Evolutionary conservation across 2,113 vertebrate species (phyloP).

Genomic region (Martes martes): DNA sequence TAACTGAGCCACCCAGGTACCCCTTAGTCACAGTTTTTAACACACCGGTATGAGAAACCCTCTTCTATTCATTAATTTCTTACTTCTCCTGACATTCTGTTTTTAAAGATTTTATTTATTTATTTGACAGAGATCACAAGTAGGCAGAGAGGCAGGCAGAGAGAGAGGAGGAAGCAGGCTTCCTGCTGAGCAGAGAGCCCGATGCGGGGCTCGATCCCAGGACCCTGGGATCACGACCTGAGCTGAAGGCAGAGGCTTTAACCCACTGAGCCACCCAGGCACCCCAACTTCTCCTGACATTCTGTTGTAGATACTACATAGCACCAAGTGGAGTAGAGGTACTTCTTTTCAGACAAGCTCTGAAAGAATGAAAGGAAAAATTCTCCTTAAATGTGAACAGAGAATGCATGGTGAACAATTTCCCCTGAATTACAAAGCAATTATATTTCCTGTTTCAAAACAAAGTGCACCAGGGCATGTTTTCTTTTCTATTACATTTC

Average conservation of each 20-base stretch:
- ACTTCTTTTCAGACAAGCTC: neutral
- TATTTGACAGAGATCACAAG: too few relatives aligned
- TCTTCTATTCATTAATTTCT: neutral
- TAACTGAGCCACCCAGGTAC: neutral
- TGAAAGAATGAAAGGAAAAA: neutral
- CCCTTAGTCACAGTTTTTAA: neutral
- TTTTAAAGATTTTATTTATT: too few relatives aligned
- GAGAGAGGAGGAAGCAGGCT: too few relatives aligned
- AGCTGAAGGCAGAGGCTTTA: too few relatives aligned
- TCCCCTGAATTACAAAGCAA: neutral
- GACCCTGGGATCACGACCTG: too few relatives aligned
- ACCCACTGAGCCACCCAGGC: too few relatives aligned
- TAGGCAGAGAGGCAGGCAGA: too few relatives aligned
- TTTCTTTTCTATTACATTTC: conserved; percentile 14
- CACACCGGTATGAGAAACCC: neutral
- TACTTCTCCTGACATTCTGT: neutral
- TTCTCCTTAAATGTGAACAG: neutral
- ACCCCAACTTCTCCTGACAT: neutral
- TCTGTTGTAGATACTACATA: neutral
- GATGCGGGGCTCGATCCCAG: too few relatives aligned
- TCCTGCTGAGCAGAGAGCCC: too few relatives aligned
- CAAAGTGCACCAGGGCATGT: neutral
- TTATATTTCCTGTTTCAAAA: conserved; percentile 2
- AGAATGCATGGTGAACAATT: neutral
- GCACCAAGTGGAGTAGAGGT: neutral